Conservation (phyloP, 2,797 vertebrate species). For the Neoniphon sammara region DNA sequence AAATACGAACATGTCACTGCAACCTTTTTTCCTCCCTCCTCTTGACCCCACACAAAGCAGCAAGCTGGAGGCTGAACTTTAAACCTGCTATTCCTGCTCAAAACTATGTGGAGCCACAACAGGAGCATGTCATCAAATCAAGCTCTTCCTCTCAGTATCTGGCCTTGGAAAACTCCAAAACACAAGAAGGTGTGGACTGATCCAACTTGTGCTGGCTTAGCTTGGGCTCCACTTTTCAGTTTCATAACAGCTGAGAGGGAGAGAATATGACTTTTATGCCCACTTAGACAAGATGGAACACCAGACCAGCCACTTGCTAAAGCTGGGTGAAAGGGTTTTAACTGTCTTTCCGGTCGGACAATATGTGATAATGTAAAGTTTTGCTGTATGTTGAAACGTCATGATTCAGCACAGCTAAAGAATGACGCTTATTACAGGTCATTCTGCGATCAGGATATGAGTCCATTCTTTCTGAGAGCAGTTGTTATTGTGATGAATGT, state of each 20-base stretch:
- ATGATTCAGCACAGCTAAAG: background rate
- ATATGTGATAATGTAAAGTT: background rate
- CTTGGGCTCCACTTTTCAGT: background rate
- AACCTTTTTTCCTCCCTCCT: slow-evolving; percentile 6
- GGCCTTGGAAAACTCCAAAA: background rate
- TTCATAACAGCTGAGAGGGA: background rate
- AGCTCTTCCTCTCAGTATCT: background rate
- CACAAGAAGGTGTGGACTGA: background rate
- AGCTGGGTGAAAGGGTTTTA: slow-evolving; percentile 6
- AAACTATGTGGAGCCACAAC: background rate
- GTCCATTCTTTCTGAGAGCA: slow-evolving; percentile 18
- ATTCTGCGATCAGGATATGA: background rate
- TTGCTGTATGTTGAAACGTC: background rate
- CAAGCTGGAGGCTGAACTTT: slow-evolving; percentile 10
- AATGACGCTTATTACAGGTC: background rate
- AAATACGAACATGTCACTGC: slow-evolving; percentile 51
- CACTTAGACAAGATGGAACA: background rate
- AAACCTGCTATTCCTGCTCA: background rate
- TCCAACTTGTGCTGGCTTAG: slow-evolving; percentile 6
- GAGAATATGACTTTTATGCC: background rate
- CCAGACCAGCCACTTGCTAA: background rate
- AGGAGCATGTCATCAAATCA: background rate
- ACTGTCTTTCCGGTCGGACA: background rate
- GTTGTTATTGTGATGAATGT: slow-evolving; percentile 22
- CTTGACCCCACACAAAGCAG: background rate